Evolutionary conservation across 2,888 invertebrate species (phyloP).

Genomic region (Cybosia mesomella): DNA sequence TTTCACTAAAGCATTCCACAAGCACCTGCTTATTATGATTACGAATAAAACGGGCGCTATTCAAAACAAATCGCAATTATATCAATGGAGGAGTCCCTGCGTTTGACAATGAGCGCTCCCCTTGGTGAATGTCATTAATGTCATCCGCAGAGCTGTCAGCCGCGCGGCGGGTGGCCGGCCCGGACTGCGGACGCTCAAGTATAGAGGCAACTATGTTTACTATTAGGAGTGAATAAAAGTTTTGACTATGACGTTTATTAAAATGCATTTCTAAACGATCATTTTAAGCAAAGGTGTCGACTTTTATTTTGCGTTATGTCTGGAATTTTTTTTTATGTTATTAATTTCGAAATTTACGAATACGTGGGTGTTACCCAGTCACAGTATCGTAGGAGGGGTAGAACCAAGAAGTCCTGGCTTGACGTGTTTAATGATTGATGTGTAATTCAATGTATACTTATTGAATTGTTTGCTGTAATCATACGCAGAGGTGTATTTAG

Average conservation of each 20-base stretch:
- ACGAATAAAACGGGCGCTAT: slow-evolving; percentile 18
- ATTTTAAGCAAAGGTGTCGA: background rate
- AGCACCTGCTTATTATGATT: slow-evolving; percentile 24
- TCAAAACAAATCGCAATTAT: slow-evolving; percentile 25
- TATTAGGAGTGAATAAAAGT: slow-evolving; percentile 15
- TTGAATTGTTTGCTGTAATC: no score
- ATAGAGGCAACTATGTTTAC: slow-evolving; percentile 13
- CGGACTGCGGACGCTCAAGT: slow-evolving; percentile 8
- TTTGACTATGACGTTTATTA: slow-evolving; percentile 11
- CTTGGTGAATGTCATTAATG: slow-evolving; percentile 67
- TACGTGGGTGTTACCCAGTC: no score
- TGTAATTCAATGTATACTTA: no score
- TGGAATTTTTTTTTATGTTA: background rate
- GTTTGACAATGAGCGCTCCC: slow-evolving; percentile 59
- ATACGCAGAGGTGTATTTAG: no score
- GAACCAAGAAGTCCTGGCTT: no score
- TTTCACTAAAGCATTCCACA: slow-evolving; percentile 15
- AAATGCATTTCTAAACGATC: background rate
- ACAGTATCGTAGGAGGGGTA: no score
- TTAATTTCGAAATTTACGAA: background rate
- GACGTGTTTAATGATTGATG: no score
- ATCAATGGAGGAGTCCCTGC: slow-evolving; percentile 39
- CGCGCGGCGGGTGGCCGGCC: slow-evolving; percentile 44
- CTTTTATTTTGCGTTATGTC: background rate
- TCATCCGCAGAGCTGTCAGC: slow-evolving; percentile 63